A percentile compares a stretch with the other conserved stretches of the same genome.
phyloP scores from a whole-genome alignment of 2,888 invertebrate species.

The Andrena flavipes region DNA sequence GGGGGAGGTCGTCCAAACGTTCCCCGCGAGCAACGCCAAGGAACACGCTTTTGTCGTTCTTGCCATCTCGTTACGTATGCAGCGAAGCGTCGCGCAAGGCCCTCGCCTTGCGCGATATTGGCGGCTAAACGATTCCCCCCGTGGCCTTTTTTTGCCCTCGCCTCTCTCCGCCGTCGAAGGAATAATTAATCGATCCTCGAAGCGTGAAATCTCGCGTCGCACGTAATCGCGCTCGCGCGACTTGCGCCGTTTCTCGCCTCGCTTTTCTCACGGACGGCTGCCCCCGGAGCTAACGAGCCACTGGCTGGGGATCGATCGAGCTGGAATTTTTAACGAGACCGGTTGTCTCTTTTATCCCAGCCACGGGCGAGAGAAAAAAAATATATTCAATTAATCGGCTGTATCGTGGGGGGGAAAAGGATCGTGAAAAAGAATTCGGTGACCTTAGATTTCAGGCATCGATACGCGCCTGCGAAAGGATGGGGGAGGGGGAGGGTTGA shows the following conservation, averaged over 20 bases:
- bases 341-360: neutral
- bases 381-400: slow-evolving; percentile 12
- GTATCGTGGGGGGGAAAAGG: neutral
- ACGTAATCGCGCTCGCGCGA: slow-evolving; percentile 44
- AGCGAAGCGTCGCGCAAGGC: slow-evolving; percentile 60
- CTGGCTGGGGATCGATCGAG: slow-evolving; percentile 35
- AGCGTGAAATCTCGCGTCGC: slow-evolving; percentile 68
- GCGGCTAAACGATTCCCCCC: slow-evolving; percentile 49
- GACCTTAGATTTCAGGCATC: slow-evolving; percentile 3
- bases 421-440: neutral
- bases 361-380: neutral
- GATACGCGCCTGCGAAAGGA: neutral
- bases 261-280: slow-evolving; percentile 62
- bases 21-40: neutral
- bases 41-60: slow-evolving; percentile 46
- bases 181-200: slow-evolving; percentile 71
- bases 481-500: no score
- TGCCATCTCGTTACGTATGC: slow-evolving; percentile 62
- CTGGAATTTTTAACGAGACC: slow-evolving; percentile 23
- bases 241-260: slow-evolving; percentile 45
- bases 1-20: neutral
- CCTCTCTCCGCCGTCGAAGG: slow-evolving; percentile 16
- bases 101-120: slow-evolving; percentile 38
- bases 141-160: slow-evolving; percentile 26
- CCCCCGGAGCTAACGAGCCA: slow-evolving; percentile 49